Percentiles rank a stretch among this genome's conserved stretches.
Conservation (phyloP, 2,888 invertebrate genomes). For the Protodeltote pygarga region DNA sequence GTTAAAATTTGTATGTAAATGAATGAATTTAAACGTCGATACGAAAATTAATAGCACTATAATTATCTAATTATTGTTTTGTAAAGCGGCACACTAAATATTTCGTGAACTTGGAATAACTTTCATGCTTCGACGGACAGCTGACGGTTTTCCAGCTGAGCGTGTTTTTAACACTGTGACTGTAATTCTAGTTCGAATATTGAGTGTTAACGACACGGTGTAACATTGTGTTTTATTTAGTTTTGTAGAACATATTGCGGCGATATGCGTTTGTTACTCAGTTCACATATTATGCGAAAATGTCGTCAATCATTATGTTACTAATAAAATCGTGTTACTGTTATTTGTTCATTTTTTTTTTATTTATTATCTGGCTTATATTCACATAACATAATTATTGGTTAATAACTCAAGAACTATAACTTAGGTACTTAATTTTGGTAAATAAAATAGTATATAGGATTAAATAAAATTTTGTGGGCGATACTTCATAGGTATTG, state of each 20-base stretch:
- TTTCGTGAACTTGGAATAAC: slow-evolving; percentile 42
- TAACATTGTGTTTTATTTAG: neutral
- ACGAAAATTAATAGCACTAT: slow-evolving; percentile 33
- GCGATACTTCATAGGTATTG: too few relatives aligned
- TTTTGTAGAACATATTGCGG: slow-evolving; percentile 5
- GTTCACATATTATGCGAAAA: too few relatives aligned
- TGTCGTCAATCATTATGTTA: too few relatives aligned
- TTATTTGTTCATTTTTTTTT: too few relatives aligned
- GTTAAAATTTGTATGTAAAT: slow-evolving; percentile 31
- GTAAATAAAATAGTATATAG: too few relatives aligned
- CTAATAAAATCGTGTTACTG: too few relatives aligned
- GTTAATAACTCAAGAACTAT: too few relatives aligned
- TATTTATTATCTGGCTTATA: too few relatives aligned
- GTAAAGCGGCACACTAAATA: slow-evolving; percentile 33
- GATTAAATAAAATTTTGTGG: too few relatives aligned
- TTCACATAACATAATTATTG: too few relatives aligned
- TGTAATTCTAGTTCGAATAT: neutral
- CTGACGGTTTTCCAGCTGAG: slow-evolving; percentile 22
- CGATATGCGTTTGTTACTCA: too few relatives aligned
- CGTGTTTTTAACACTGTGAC: slow-evolving; percentile 10
- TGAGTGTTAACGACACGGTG: slow-evolving; percentile 8
- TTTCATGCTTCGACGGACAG: slow-evolving; percentile 31
- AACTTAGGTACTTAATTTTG: too few relatives aligned
- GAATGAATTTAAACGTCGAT: slow-evolving; percentile 18
- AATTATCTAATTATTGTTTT: slow-evolving; percentile 41